Evolutionary conservation across 2,113 vertebrate genomes (phyloP), one percentile per base, ranked within the genome.

Genomic region (Aldabrachelys gigantea): DNA sequence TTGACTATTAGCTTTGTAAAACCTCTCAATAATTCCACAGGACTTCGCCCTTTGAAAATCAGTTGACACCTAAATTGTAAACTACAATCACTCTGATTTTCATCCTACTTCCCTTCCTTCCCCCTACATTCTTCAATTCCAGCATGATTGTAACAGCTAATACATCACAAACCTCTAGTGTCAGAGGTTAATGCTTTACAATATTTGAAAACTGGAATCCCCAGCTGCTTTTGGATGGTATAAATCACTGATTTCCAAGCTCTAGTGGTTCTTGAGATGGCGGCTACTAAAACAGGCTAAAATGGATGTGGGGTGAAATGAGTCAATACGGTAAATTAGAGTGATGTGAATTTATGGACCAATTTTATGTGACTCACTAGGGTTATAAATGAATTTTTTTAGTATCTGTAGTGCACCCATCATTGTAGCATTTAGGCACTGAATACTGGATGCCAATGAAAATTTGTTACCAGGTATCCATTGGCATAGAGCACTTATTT

Each of bases 141-240:
- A 27, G 38, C 54, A 38, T 1, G 52, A 91, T 88, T 75, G 82
- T 72, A 89, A 13, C 80, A 80, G 76, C 80, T 75, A 54, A 89
- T 56, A 62, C 29, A 88, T 89, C 87, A 75, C 27, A 22, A 82
- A 52, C 35, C 84, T 7, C 31, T 0, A 62, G 75, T 80, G 83
- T 44, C 76, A 91, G 65, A 87, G 84, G 91, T 25, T 89, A 89
- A 91, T 57, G 85, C 87, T 91, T 72, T 54, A 38, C 85, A 85
- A 87, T 24, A 89, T 2, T 6, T 75, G 87, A 79, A 96, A 93
- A 82, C 35, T 62, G 44, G 8, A 38, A 44, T 89, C 91, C 80
- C 80, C 56, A 85, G 87, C 44, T 52, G 80, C 91, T 87, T 89
- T 84, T 38, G 47, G 83, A 81, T 31, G 80, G 62, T 75, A 80